phyloP scores from a whole-genome alignment of 2,797 vertebrate species.

The Salarias fasciatus region DNA sequence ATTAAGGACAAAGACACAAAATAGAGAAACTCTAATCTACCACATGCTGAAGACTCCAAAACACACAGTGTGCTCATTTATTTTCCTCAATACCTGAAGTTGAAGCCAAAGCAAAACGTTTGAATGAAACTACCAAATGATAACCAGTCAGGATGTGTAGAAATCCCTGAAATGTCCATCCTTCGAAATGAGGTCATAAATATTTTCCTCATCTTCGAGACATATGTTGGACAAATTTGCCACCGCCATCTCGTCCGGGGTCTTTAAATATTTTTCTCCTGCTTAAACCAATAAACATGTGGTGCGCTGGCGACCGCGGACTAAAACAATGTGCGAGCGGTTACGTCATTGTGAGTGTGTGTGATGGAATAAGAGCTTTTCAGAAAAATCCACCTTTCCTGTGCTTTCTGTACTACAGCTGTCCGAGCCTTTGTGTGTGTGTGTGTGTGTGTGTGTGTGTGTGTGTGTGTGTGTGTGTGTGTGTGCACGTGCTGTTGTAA shows the following conservation, averaged over 20 bases:
- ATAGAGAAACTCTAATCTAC: too few species aligned
- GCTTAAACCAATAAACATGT: slow-evolving; percentile 53
- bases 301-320: slow-evolving; percentile 26
- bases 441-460: slow-evolving; percentile 10
- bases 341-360: slow-evolving; percentile 37
- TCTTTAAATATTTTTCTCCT: slow-evolving; percentile 29
- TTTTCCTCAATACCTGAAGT: too few species aligned
- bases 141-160: too few species aligned
- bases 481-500: slow-evolving; percentile 18
- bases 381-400: slow-evolving; percentile 1
- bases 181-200: too few species aligned
- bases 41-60: too few species aligned
- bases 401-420: not conserved
- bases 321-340: slow-evolving; percentile 36
- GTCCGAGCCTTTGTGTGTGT: slow-evolving; percentile 19
- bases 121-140: too few species aligned
- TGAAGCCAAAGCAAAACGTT: too few species aligned
- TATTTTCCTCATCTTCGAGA: too few species aligned
- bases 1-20: too few species aligned
- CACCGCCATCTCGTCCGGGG: not conserved
- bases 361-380: slow-evolving; percentile 12
- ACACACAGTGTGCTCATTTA: too few species aligned
- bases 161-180: too few species aligned
- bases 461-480: slow-evolving; percentile 19
- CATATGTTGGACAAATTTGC: too few species aligned